These are phyloP conservation scores for Thermophis baileyi DNA, from an alignment of 2,113 vertebrate genomes.

Conservation along the genomic window DNA sequence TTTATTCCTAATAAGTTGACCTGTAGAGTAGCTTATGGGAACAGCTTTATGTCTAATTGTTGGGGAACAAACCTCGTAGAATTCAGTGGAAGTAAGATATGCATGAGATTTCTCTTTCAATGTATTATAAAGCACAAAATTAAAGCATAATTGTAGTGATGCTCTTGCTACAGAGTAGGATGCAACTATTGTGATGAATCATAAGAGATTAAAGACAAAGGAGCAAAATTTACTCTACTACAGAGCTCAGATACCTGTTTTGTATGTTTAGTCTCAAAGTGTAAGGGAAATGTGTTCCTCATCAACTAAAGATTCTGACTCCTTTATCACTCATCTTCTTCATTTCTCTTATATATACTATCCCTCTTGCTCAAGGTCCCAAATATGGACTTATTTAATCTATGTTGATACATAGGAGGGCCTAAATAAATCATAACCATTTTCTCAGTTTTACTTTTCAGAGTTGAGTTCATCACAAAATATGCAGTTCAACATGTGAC, in stretches of 20 bases:
- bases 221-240: not conserved
- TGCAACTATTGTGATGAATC: not conserved
- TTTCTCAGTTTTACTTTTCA: not conserved
- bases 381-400: not conserved
- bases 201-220: not conserved
- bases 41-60: not conserved
- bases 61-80: not conserved
- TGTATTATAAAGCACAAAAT: slow-evolving; percentile 56
- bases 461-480: not conserved
- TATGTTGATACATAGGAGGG: not conserved
- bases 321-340: not conserved
- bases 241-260: not conserved
- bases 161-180: not conserved
- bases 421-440: not conserved
- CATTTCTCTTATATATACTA: not conserved
- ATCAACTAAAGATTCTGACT: not conserved
- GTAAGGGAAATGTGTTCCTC: not conserved
- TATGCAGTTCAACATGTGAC: not conserved
- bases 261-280: not conserved
- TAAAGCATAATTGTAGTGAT: not conserved
- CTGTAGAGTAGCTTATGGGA: not conserved
- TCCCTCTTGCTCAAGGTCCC: not conserved
- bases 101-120: not conserved
- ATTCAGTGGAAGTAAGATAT: not conserved
- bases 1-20: not conserved